phyloP scores from a whole-genome alignment of 2,888 invertebrate species.

The Hypomecis punctinalis region DNA sequence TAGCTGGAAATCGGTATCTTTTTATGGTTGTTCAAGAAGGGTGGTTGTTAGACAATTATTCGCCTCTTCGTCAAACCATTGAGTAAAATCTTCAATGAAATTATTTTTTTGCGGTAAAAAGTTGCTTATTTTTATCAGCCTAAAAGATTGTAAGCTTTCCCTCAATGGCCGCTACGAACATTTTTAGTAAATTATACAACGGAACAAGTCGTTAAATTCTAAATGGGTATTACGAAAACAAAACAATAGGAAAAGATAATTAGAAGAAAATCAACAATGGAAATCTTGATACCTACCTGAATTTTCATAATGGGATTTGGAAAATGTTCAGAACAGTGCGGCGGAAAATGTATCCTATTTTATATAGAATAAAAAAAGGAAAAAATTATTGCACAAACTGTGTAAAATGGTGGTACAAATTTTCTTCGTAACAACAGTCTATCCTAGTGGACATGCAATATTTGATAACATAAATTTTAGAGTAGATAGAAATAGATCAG shows the following conservation, averaged over 20 bases:
- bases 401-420: too few relatives aligned
- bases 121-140: not conserved
- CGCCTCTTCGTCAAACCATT: conserved; percentile 24
- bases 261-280: conserved; percentile 1
- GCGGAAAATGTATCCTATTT: conserved; percentile 1
- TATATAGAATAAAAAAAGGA: too few relatives aligned
- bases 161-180: conserved; percentile 10
- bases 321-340: not conserved
- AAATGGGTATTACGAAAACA: conserved; percentile 18
- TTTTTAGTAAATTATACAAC: conserved; percentile 16
- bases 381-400: too few relatives aligned
- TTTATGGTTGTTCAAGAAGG: conserved; percentile 7
- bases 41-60: conserved; percentile 15
- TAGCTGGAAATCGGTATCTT: not conserved
- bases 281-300: conserved; percentile 1
- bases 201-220: conserved; percentile 8
- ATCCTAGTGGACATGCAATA: too few relatives aligned
- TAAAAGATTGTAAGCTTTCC: conserved; percentile 14
- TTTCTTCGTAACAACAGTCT: too few relatives aligned
- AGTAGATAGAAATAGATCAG: too few relatives aligned
- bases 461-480: too few relatives aligned
- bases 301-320: conserved; percentile 1
- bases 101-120: conserved; percentile 7
- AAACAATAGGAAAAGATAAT: not conserved
- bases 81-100: conserved; percentile 9